Percentiles rank a stretch among this genome's conserved stretches.
Evolutionary conservation across 2,113 vertebrate genomes (phyloP).

Genomic region (Pteruthius melanotis): DNA sequence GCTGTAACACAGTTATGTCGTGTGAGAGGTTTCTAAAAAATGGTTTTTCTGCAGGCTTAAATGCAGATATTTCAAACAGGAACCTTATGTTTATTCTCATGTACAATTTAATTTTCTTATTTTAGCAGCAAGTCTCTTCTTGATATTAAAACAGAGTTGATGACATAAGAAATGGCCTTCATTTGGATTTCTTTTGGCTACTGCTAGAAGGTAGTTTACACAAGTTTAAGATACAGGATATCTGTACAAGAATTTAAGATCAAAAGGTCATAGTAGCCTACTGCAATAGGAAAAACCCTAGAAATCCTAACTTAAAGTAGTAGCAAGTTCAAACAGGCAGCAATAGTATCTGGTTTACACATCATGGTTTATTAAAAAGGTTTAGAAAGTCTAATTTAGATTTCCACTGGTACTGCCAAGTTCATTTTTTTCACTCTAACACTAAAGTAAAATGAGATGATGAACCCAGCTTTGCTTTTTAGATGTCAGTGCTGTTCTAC

Average conservation of each 20-base stretch:
- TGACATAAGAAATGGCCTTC: conserved; percentile 13
- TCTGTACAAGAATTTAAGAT: not conserved
- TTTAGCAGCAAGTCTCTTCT: not conserved
- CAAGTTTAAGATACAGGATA: not conserved
- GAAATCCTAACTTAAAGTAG: conserved; percentile 18
- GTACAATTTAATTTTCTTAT: not conserved
- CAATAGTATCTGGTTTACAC: not conserved
- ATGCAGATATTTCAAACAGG: not conserved
- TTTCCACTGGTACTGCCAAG: conserved; percentile 44
- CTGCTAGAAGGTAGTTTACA: not conserved
- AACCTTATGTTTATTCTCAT: not conserved
- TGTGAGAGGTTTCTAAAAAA: not conserved
- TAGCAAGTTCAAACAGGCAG: not conserved
- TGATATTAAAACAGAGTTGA: not conserved
- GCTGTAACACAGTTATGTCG: not conserved
- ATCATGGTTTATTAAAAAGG: conserved; percentile 54
- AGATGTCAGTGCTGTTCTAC: not conserved
- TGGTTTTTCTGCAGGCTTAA: not conserved
- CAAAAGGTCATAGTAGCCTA: conserved; percentile 18
- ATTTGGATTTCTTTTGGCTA: not conserved
- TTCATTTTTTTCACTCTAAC: not conserved
- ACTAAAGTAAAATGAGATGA: not conserved
- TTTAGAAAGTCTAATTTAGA: conserved; percentile 55
- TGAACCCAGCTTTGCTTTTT: not conserved
- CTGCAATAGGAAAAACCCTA: not conserved